A percentile compares a stretch with the other conserved stretches of the same genome.
Conservation (phyloP, 2,113 vertebrate genomes). For the Podocnemis expansa region DNA sequence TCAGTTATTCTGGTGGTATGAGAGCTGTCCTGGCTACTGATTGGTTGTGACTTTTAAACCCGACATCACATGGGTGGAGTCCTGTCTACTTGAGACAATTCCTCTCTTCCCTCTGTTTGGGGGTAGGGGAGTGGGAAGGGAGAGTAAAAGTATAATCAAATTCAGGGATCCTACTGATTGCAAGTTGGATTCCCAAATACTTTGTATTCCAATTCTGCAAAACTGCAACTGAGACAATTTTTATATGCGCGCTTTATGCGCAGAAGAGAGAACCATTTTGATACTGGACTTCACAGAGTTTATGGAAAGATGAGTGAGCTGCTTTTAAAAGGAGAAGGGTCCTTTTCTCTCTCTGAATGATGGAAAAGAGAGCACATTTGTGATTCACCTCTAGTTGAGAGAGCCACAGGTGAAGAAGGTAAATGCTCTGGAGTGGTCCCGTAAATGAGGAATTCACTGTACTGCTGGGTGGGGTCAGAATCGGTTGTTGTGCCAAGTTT, state of each 20-base stretch:
- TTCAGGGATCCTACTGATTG: slow-evolving; percentile 45
- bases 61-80: no score
- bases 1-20: no score
- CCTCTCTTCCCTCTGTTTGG: no score
- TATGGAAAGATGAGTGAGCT: neutral
- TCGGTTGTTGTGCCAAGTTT: neutral
- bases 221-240: slow-evolving; percentile 42
- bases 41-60: no score
- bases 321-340: neutral
- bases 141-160: slow-evolving; percentile 16
- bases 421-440: neutral
- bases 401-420: neutral
- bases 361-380: neutral
- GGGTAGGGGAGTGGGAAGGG: neutral
- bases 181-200: slow-evolving; percentile 15
- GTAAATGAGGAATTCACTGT: neutral
- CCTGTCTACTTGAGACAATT: no score
- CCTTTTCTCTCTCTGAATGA: neutral
- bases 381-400: neutral
- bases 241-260: neutral
- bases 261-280: neutral
- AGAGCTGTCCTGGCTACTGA: no score
- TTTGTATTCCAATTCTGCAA: slow-evolving; percentile 41
- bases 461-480: neutral
- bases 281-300: neutral